A percentile compares a stretch with the other conserved stretches of the same genome.
phyloP scores from a whole-genome alignment of 2,888 invertebrate genomes.

The Andrena minutula region DNA sequence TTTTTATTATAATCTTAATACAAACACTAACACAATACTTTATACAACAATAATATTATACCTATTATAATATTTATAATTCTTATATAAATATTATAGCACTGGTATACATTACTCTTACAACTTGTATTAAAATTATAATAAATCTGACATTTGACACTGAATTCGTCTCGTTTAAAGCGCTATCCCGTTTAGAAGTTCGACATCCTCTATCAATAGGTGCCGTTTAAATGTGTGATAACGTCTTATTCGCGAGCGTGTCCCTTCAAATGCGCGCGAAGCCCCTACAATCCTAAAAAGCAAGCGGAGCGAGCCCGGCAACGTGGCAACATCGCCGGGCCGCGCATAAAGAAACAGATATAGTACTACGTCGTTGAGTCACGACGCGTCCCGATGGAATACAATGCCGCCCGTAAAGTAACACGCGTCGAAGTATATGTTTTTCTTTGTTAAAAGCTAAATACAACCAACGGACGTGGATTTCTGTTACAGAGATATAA shows the following conservation, averaged over 20 bases:
- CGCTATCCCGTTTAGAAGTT: constrained; percentile 10
- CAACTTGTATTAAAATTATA: constrained; percentile 51
- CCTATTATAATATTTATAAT: constrained; percentile 50
- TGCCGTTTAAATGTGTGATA: constrained; percentile 22
- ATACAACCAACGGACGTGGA: constrained; percentile 28
- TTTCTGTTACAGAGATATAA: not conserved
- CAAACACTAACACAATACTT: constrained; percentile 39
- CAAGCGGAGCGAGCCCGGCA: constrained; percentile 24
- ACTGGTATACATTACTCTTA: constrained; percentile 42
- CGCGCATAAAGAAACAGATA: constrained; percentile 15
- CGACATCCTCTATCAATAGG: constrained; percentile 13
- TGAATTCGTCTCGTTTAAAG: constrained; percentile 10
- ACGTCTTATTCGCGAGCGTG: constrained; percentile 22
- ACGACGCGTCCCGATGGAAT: constrained; percentile 1
- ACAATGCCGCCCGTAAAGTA: not conserved
- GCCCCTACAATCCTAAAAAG: constrained; percentile 41
- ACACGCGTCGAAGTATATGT: not conserved
- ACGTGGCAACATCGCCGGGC: constrained; percentile 5
- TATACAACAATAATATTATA: constrained; percentile 42
- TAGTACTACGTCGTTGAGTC: not conserved
- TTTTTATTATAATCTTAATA: constrained; percentile 52
- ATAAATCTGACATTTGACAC: constrained; percentile 30
- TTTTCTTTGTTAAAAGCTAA: not conserved
- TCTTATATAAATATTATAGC: constrained; percentile 41
- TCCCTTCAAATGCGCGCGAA: constrained; percentile 6